These are phyloP conservation scores for Sternarchorhynchus goeldii DNA, from an alignment of 2,797 vertebrate species.

Conservation along the genomic window DNA sequence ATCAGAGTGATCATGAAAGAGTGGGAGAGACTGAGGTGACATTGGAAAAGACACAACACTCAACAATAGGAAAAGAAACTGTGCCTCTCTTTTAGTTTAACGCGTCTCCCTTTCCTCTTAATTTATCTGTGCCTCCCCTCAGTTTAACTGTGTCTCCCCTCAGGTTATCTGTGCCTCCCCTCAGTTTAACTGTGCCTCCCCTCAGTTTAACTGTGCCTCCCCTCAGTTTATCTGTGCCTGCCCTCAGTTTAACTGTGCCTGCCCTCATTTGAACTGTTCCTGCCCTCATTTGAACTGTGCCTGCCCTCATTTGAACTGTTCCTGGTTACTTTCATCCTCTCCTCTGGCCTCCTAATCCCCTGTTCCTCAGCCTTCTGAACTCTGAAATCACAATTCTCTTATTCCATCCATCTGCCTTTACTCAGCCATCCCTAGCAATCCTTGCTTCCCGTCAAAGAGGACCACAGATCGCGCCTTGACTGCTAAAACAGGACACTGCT, in stretches of 20 bases:
- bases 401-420: background rate
- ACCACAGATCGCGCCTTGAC: constrained; percentile 4
- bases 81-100: background rate
- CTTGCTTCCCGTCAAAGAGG: background rate
- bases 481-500: constrained; percentile 25
- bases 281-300: background rate
- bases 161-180: background rate
- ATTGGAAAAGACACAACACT: constrained; percentile 6
- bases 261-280: constrained; percentile 1
- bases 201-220: too few species aligned
- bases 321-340: background rate
- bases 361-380: background rate
- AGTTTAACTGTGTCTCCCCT: too few species aligned
- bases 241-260: background rate
- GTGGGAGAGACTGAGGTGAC: constrained; percentile 33
- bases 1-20: constrained; percentile 32
- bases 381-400: constrained; percentile 8
- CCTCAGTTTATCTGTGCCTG: background rate
- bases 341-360: background rate
- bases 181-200: background rate
- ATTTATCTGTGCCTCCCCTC: background rate
- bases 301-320: too few species aligned
- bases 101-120: background rate
- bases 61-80: constrained; percentile 20
- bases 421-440: background rate